A percentile compares a stretch with the other conserved stretches of the same genome.
Evolutionary conservation across 1,140 invertebrate species (phyloP).

Genomic region (Dendrolimus kikuchii): DNA sequence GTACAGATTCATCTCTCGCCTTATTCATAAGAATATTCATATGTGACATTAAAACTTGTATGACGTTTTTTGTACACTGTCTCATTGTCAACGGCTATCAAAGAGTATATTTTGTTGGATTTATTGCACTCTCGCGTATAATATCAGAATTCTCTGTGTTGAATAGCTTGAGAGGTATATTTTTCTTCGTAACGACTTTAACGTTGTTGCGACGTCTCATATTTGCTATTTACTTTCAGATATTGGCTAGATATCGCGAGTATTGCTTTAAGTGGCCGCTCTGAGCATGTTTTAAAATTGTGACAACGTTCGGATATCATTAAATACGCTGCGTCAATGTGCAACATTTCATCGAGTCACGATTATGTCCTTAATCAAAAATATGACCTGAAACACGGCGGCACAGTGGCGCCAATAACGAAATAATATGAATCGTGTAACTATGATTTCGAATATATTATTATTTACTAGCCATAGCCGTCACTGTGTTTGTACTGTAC

Average conservation of each 20-base stretch:
- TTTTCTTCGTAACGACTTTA: constrained; percentile 15
- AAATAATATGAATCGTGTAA: constrained; percentile 38
- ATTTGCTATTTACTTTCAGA: constrained; percentile 11
- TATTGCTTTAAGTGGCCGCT: background rate
- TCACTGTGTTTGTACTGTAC: too few relatives aligned
- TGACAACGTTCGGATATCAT: constrained; percentile 5
- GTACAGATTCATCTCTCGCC: constrained; percentile 59
- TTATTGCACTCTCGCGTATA: constrained; percentile 35
- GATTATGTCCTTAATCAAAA: constrained; percentile 46
- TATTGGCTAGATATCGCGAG: constrained; percentile 15
- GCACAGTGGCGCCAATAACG: constrained; percentile 35
- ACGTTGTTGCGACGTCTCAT: constrained; percentile 7
- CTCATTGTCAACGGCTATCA: constrained; percentile 52
- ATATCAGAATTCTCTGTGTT: constrained; percentile 16
- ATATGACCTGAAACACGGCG: constrained; percentile 38
- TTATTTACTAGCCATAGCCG: constrained; percentile 12
- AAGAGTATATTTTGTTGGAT: constrained; percentile 35
- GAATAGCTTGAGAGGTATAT: constrained; percentile 21
- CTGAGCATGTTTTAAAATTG: constrained; percentile 1
- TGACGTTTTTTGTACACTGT: constrained; percentile 46
- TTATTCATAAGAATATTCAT: constrained; percentile 57
- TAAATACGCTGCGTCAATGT: constrained; percentile 9
- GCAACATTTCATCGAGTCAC: constrained; percentile 24
- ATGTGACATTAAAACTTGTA: constrained; percentile 60
- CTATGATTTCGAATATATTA: constrained; percentile 22